Conservation (phyloP, 23 tunicate species). For the Clavelina lepadiformis region DNA sequence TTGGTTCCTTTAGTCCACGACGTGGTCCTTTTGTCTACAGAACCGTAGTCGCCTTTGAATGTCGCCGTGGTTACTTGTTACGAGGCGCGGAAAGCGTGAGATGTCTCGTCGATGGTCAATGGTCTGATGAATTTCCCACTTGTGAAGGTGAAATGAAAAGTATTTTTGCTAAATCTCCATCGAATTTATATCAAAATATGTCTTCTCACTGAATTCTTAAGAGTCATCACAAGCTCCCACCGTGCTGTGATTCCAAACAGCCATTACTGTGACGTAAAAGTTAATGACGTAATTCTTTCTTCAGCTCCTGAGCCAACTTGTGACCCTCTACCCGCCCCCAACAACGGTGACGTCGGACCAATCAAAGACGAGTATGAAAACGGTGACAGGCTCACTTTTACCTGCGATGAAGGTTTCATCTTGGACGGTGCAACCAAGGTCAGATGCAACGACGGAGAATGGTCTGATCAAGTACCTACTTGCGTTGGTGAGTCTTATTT, state of each 20-base stretch:
- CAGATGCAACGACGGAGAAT: conserved; percentile 22
- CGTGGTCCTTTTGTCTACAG: too few relatives aligned
- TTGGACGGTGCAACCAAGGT: not conserved
- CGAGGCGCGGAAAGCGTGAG: not conserved
- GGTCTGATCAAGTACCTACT: conserved; percentile 20
- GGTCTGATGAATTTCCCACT: conserved; percentile 6
- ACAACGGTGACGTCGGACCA: not conserved
- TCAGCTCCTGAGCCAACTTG: too few relatives aligned
- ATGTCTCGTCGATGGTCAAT: conserved; percentile 6
- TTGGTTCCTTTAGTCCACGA: too few relatives aligned
- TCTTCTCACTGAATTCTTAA: too few relatives aligned
- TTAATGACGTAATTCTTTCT: too few relatives aligned
- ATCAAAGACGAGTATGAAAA: conserved; percentile 2
- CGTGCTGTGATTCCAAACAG: too few relatives aligned
- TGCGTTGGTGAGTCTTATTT: conserved; percentile 25
- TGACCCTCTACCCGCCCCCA: not conserved
- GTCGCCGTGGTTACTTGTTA: conserved; percentile 4
- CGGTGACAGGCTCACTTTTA: not conserved
- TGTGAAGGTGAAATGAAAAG: conserved; percentile 13
- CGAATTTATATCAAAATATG: too few relatives aligned
- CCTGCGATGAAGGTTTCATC: conserved; percentile 1
- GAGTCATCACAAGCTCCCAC: too few relatives aligned
- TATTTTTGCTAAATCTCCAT: too few relatives aligned
- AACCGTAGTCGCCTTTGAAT: conserved; percentile 1
- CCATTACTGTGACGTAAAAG: too few relatives aligned